Evolutionary conservation across 2,888 invertebrate genomes (phyloP), one percentile per base, ranked within the genome.

Genomic region (Callyntrura sp.): DNA sequence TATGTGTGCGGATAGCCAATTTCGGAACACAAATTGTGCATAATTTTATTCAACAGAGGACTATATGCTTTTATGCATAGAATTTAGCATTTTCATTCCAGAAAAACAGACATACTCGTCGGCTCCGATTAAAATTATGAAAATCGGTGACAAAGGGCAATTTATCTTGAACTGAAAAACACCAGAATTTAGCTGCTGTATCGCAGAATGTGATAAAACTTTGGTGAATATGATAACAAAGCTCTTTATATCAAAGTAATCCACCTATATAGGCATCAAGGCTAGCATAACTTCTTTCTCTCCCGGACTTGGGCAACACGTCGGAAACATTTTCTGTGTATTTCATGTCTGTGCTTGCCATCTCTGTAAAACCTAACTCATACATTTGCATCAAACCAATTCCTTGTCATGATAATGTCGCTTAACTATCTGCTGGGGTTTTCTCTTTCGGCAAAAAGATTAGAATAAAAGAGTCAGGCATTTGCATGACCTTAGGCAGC

Each of bases 91-190:
- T 1, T 17, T 11, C 20, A 51, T 9, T 14, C 51, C 51, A 51
- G 51, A 14, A 11, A 14, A 17, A 17, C 57, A 57, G 57, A 17
- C 57, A 57, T 17, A 6, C 14, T 57, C 8, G 25, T 23, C 23
- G 45, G 17, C 48, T 45, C 23, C 57, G 82, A 82, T 82, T 70
- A 81, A 70, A 87, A 87, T 87, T 87, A 81, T 81, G 81, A 87
- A 87, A 87, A 87, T 81, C 87, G 43, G 87, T 82, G 87, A 87
- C 87, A 87, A 87, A 87, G 82, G 81, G 17, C 82, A 68, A 87
- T 87, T 87, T 87, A 87, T 87, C 73, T 82, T 86, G 68, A 70
- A 85, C 62, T 57, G 55, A 76, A 70, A 84, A 84, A 84, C 65
- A 28, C 35, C 11, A 55, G 76, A 78, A 85, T 78, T 85, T 78